These are phyloP conservation scores for Sogatella furcifera DNA, from an alignment of 1,140 invertebrate genomes.

Conservation along the genomic window DNA sequence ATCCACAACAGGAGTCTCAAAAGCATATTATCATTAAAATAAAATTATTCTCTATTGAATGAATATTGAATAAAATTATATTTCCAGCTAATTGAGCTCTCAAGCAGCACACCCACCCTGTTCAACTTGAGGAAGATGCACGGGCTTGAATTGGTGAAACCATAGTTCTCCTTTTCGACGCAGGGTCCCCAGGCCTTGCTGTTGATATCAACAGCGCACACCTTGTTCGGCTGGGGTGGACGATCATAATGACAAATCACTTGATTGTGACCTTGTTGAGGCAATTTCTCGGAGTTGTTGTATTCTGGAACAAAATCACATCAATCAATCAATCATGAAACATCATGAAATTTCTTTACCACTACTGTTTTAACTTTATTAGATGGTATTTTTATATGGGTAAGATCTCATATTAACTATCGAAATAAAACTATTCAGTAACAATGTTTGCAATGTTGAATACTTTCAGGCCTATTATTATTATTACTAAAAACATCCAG, in stretches of 20 bases:
- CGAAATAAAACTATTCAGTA: too few relatives aligned
- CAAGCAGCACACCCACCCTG: slow-evolving; percentile 43
- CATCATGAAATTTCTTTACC: too few relatives aligned
- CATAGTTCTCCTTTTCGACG: slow-evolving; percentile 47
- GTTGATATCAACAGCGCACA: slow-evolving; percentile 55
- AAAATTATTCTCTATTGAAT: too few relatives aligned
- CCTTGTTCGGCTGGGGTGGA: slow-evolving; percentile 42
- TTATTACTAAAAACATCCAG: too few relatives aligned
- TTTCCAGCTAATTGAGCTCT: too few relatives aligned
- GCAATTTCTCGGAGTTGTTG: slow-evolving; percentile 36
- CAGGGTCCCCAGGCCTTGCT: slow-evolving; percentile 48
- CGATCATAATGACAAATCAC: slow-evolving; percentile 53
- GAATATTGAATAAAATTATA: too few relatives aligned
- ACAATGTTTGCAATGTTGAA: too few relatives aligned
- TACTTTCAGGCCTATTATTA: too few relatives aligned
- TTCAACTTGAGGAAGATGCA: slow-evolving; percentile 85
- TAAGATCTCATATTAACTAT: background rate
- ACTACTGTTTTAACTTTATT: too few relatives aligned
- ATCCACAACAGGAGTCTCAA: too few relatives aligned
- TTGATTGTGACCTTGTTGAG: slow-evolving; percentile 46
- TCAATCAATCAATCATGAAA: too few relatives aligned
- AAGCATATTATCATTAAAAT: too few relatives aligned
- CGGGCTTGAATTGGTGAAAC: slow-evolving; percentile 57
- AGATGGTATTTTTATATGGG: background rate
- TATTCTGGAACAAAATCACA: slow-evolving; percentile 45